Evolutionary conservation across 2,888 invertebrate genomes (phyloP), one percentile per base, ranked within the genome.

Genomic region (Acleris holmiana): DNA sequence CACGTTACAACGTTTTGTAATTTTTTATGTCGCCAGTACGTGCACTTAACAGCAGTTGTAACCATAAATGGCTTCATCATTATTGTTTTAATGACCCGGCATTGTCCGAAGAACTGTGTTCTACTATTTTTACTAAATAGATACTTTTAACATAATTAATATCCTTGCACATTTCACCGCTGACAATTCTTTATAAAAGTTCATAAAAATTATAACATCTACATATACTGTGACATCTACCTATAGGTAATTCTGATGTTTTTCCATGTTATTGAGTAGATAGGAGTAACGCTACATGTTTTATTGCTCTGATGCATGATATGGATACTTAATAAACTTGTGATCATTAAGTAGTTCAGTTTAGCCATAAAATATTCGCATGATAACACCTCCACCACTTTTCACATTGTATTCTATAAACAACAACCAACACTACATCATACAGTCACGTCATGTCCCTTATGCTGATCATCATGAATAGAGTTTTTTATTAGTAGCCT

Each of bases 21-120:
- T 67, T 66, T n/a, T 65, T 50, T 56, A 64, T 64, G 67, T 61
- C 72, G 73, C 72, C 74, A 75, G 74, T 72, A 44, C 54, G 49
- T 50, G 65, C 65, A 59, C n/a, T 13, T 25, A 40, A 48, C 21
- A 35, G 17, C 41, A 54, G 17, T 59, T 59, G 21, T 18, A 44
- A 53, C 54, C 23, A 53, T 17, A 44, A 44, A 51, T 47, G 19
- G 57, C 63, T 63, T 58, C 47, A 25, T 41, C 47, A 25, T 41
- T 44, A 10, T 49, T 55, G 41, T 44, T 23, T 35, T 21, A 41
- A 23, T 53, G 41, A n/a, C 15, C 41, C n/a, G 15, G n/a, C n/a
- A 41, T 6, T 41, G 35, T 2, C 35, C 10, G n/a, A 41, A 41
- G 15, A n/a, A 41, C n/a, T 4, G 4, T 41, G n/a, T n/a, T 7